Percentiles rank a stretch among this genome's conserved stretches.
These are phyloP conservation scores for Pygocentrus nattereri DNA, from an alignment of 2,797 vertebrate species.

Conservation along the genomic window DNA sequence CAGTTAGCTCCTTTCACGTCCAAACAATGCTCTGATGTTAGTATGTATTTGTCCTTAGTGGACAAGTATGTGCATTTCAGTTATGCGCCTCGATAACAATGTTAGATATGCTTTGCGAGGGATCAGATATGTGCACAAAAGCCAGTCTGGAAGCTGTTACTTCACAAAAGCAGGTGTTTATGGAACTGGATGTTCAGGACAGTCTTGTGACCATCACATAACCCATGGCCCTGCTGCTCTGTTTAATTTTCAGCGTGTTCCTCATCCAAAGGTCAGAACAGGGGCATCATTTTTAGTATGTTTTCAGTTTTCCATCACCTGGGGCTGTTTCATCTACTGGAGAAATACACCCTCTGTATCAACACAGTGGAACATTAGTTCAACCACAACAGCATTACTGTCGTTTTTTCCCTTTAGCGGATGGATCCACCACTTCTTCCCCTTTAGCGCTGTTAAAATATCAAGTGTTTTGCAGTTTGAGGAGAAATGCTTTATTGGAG, in stretches of 20 bases:
- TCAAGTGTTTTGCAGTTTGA: slow-evolving; percentile 7
- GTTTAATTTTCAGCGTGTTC: neutral
- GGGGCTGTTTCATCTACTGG: slow-evolving; percentile 23
- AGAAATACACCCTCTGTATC: slow-evolving; percentile 35
- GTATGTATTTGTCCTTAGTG: slow-evolving; percentile 9
- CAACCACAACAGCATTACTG: neutral
- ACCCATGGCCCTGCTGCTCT: neutral
- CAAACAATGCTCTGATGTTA: slow-evolving; percentile 23
- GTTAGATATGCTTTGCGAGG: slow-evolving; percentile 21
- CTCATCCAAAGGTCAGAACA: slow-evolving; percentile 15
- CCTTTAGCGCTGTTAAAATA: slow-evolving; percentile 1
- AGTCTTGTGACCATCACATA: slow-evolving; percentile 5
- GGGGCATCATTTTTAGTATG: neutral
- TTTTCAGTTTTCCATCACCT: slow-evolving; percentile 11
- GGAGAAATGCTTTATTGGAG: neutral
- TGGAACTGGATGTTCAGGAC: neutral
- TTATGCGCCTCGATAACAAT: slow-evolving; percentile 40
- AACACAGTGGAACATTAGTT: slow-evolving; percentile 13
- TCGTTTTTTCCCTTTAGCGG: neutral
- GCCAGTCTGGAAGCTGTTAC: slow-evolving; percentile 4
- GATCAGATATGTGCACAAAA: slow-evolving; percentile 1
- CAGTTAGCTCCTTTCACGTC: slow-evolving; percentile 19
- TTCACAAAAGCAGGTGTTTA: neutral
- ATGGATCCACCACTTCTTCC: neutral
- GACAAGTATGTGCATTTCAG: slow-evolving; percentile 45